Conservation (phyloP, 2,113 vertebrate species). For the Thalassarche chlororhynchos region DNA sequence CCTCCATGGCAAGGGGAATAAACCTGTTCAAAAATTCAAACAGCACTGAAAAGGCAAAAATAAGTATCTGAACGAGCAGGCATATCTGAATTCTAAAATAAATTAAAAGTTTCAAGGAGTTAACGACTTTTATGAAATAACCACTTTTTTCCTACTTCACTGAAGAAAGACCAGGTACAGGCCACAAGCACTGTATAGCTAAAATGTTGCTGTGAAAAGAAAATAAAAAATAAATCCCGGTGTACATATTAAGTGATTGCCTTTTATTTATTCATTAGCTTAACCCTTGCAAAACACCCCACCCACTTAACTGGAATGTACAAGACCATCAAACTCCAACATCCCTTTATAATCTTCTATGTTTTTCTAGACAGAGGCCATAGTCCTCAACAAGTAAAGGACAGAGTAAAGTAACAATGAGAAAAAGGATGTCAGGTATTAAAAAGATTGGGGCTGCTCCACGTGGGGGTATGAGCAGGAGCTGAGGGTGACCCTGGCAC, state of each 20-base stretch:
- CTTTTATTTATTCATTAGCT: background rate
- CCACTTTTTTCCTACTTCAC: background rate
- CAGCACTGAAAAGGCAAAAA: background rate
- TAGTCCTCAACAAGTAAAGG: background rate
- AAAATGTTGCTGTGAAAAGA: background rate
- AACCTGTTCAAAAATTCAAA: background rate
- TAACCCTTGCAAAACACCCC: background rate
- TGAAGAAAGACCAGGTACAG: background rate
- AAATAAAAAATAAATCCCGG: background rate
- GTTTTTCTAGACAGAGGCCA: background rate
- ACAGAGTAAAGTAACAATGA: background rate
- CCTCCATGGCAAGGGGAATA: background rate
- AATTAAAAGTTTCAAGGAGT: background rate
- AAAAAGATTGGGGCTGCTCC: background rate
- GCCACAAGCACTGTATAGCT: background rate
- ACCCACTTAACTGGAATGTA: background rate
- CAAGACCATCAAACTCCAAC: background rate
- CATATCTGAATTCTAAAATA: background rate
- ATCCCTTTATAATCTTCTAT: background rate
- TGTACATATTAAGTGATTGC: background rate
- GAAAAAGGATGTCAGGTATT: background rate
- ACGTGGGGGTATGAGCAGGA: fast-evolving
- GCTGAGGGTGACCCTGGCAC: background rate
- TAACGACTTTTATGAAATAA: background rate
- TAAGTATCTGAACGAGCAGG: fast-evolving